Percentiles rank a stretch among this genome's conserved stretches.
Conservation (phyloP, 2,888 invertebrate species). For the Asteroscopus sphinx region DNA sequence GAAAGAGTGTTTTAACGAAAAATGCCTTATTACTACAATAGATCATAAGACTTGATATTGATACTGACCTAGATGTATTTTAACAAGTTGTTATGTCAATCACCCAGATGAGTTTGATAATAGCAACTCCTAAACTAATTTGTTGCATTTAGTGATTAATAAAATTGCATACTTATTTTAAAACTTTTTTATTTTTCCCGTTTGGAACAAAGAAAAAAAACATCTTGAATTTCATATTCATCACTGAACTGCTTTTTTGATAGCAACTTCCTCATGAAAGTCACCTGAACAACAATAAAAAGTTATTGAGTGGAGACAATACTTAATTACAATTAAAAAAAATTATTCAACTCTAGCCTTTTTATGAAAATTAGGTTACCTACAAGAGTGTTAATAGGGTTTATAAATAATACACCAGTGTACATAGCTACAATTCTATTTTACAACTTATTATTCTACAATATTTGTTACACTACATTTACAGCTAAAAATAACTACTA, state of each 20-base stretch:
- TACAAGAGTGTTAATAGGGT: not conserved
- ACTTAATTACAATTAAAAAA: no score
- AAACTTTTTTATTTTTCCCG: conserved; percentile 62
- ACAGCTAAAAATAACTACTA: conserved; percentile 26
- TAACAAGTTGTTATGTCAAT: conserved; percentile 80
- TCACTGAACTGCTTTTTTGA: conserved; percentile 44
- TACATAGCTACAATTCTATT: conserved; percentile 19
- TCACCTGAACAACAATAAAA: conserved; percentile 60
- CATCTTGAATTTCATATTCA: conserved; percentile 7
- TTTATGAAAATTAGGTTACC: not conserved
- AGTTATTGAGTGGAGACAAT: not conserved
- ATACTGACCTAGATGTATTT: conserved; percentile 87
- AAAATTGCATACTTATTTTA: conserved; percentile 90
- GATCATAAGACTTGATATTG: conserved; percentile 88
- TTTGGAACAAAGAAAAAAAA: conserved; percentile 5
- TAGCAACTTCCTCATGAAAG: conserved; percentile 54
- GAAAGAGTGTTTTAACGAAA: conserved; percentile 87
- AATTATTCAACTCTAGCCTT: not conserved
- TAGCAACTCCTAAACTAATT: conserved; percentile 86
- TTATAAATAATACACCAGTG: not conserved
- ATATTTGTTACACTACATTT: conserved; percentile 21
- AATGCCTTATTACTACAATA: conserved; percentile 89
- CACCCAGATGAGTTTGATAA: conserved; percentile 77
- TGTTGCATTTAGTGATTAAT: conserved; percentile 90
- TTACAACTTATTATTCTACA: conserved; percentile 12